A percentile compares a stretch with the other conserved stretches of the same genome.
These are phyloP conservation scores for Napeogenes inachia DNA, from an alignment of 2,888 invertebrate species.

Conservation along the genomic window DNA sequence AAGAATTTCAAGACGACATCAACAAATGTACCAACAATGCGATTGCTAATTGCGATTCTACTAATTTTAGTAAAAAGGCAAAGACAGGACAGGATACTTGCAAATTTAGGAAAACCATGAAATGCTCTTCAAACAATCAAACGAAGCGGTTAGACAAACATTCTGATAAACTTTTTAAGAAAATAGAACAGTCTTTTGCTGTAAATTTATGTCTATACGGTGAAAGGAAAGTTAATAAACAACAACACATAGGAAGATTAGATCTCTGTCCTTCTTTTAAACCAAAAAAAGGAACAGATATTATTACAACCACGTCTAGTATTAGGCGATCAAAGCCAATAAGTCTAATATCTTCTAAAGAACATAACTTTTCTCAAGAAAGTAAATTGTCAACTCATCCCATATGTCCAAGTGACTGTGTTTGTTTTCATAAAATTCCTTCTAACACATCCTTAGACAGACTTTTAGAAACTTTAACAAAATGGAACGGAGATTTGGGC, in stretches of 20 bases:
- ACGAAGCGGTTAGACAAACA: constrained; percentile 21
- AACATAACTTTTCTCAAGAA: constrained; percentile 28
- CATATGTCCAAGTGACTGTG: constrained; percentile 43
- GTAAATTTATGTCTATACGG: constrained; percentile 61
- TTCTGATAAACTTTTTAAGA: constrained; percentile 30
- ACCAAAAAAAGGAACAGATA: constrained; percentile 33
- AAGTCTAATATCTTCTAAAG: constrained; percentile 28
- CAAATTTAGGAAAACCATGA: constrained; percentile 14
- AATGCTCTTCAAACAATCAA: constrained; percentile 16
- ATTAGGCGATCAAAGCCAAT: constrained; percentile 46
- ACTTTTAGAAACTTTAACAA: constrained; percentile 47
- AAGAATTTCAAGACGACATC: constrained; percentile 15
- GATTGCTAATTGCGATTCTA: not conserved
- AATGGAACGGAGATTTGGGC: constrained; percentile 26
- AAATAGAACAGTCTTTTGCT: constrained; percentile 44
- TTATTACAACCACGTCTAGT: constrained; percentile 32
- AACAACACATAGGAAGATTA: constrained; percentile 17
- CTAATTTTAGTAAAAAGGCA: not conserved
- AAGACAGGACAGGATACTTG: not conserved
- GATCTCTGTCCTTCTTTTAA: constrained; percentile 25
- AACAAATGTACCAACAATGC: constrained; percentile 7
- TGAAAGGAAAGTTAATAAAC: constrained; percentile 36
- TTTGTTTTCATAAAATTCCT: constrained; percentile 60
- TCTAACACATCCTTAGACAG: constrained; percentile 61
- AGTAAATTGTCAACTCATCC: constrained; percentile 23